phyloP scores from a whole-genome alignment of 1,140 invertebrate genomes.

The Agrilus planipennis region DNA sequence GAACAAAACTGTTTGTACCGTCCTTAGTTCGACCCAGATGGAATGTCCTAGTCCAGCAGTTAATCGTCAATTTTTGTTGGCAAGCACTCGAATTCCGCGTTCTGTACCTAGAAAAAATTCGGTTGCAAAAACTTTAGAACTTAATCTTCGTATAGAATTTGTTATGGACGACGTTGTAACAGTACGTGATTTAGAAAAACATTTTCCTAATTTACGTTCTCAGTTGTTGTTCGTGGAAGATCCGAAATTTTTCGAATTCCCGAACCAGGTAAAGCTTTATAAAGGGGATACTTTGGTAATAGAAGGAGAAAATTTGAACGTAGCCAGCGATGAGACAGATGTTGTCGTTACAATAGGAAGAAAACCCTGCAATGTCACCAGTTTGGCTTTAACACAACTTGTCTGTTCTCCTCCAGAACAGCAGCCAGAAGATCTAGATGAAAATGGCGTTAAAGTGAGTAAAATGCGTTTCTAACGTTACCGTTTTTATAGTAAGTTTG shows the following conservation, averaged over 20 bases:
- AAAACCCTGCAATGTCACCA: constrained; percentile 82
- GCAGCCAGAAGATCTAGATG: constrained; percentile 77
- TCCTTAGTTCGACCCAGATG: constrained; percentile 84
- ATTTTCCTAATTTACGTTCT: constrained; percentile 65
- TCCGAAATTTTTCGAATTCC: constrained; percentile 82
- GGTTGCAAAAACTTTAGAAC: constrained; percentile 27
- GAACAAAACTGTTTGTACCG: constrained; percentile 72
- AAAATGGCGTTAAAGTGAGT: constrained; percentile 57
- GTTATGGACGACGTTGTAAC: constrained; percentile 90
- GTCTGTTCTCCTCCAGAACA: constrained; percentile 80
- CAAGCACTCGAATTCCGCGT: constrained; percentile 18
- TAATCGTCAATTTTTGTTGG: constrained; percentile 36
- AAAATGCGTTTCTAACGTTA: not conserved
- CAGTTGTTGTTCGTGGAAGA: constrained; percentile 84
- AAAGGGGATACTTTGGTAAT: constrained; percentile 93
- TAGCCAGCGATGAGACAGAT: constrained; percentile 84
- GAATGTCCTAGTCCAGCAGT: constrained; percentile 87
- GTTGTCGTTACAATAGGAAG: constrained; percentile 88
- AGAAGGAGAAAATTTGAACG: constrained; percentile 84
- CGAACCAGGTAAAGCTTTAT: constrained; percentile 74
- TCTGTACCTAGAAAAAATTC: constrained; percentile 27
- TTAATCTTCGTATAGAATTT: constrained; percentile 71
- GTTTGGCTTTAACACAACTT: constrained; percentile 74
- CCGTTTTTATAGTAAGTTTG: not conserved
- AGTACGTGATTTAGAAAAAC: constrained; percentile 78